Percentiles rank a stretch among this genome's conserved stretches.
Conservation (phyloP, 2,113 vertebrate species). For the Prunella fulvescens region DNA sequence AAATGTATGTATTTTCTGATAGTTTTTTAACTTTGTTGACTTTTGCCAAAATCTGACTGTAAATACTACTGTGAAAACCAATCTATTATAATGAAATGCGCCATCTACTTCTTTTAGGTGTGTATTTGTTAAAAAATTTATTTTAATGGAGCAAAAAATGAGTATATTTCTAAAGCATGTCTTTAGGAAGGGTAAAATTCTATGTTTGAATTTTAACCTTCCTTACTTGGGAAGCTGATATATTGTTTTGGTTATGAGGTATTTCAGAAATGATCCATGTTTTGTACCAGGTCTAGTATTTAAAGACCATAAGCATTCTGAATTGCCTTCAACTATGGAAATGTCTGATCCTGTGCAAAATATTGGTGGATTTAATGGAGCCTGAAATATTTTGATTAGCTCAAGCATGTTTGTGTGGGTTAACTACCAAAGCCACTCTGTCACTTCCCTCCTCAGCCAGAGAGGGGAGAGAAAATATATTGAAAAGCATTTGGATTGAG, state of each 20-base stretch:
- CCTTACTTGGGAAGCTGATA: background rate
- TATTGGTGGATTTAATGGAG: background rate
- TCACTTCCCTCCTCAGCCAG: background rate
- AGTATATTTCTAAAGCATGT: background rate
- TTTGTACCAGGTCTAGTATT: background rate
- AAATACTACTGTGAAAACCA: background rate
- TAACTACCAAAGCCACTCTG: background rate
- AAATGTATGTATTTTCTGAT: background rate
- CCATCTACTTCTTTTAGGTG: background rate
- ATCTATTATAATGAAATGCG: background rate
- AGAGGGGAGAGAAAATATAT: background rate
- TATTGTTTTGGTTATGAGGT: background rate
- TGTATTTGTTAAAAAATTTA: background rate
- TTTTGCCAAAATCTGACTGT: background rate
- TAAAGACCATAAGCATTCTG: background rate
- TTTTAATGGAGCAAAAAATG: background rate
- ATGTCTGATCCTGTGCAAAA: background rate
- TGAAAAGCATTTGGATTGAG: background rate
- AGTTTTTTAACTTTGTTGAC: background rate
- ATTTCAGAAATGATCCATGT: background rate
- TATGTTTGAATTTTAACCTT: background rate
- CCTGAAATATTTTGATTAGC: background rate
- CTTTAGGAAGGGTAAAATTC: background rate
- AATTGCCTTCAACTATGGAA: background rate
- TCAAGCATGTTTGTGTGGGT: background rate